Conservation (phyloP, 2,888 invertebrate genomes). For the Ormia ochracea region DNA sequence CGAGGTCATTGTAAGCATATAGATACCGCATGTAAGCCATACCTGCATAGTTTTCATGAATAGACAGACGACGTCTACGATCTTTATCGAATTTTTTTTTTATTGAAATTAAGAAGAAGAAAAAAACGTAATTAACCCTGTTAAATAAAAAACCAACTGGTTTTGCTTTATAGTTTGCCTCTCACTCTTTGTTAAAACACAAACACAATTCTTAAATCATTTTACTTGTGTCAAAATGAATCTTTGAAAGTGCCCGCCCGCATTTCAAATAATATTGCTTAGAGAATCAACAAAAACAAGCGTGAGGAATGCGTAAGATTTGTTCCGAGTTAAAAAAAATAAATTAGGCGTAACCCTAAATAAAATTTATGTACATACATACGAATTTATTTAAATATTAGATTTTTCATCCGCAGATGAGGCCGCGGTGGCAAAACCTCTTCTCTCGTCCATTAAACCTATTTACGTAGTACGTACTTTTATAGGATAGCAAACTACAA, state of each 20-base stretch:
- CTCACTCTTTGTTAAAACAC: background rate
- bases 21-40: no score
- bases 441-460: no score
- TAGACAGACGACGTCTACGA: no score
- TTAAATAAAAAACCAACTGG: background rate
- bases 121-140: background rate
- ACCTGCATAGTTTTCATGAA: background rate
- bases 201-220: background rate
- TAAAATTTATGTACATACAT: no score
- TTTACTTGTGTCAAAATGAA: constrained; percentile 32
- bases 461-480: no score
- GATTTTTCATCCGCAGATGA: no score
- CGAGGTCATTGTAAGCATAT: background rate
- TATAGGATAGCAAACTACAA: no score
- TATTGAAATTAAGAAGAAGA: background rate
- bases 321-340: no score
- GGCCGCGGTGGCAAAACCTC: no score
- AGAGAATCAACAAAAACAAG: background rate
- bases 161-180: constrained; percentile 22
- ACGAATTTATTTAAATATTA: no score
- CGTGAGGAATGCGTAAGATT: no score
- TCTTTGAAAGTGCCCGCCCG: background rate
- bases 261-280: background rate
- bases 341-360: no score
- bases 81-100: constrained; percentile 13